Percentiles rank a stretch among this genome's conserved stretches.
Conservation (phyloP, 2,113 vertebrate species). For the Monarcha castaneiventris region DNA sequence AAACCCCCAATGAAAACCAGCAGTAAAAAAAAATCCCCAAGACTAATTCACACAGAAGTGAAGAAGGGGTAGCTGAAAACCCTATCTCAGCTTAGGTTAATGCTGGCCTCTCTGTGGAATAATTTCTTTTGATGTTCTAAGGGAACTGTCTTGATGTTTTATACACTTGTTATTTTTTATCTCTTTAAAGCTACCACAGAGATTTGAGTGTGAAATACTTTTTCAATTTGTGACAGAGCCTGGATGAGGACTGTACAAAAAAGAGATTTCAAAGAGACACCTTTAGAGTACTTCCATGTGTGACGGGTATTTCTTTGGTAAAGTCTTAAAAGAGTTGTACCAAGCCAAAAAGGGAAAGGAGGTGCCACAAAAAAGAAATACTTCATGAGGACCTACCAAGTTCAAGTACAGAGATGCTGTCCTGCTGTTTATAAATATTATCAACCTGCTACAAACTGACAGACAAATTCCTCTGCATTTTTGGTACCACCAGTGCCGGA, state of each 20-base stretch:
- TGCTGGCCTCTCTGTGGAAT: neutral
- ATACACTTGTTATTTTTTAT: neutral
- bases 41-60: conserved; percentile 12
- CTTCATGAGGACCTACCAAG: neutral
- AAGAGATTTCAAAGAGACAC: neutral
- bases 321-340: neutral
- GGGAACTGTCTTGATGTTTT: neutral
- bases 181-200: neutral
- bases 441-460: neutral
- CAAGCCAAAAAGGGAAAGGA: neutral
- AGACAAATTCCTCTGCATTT: neutral
- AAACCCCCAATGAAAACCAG: neutral
- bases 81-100: neutral
- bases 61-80: neutral
- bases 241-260: neutral
- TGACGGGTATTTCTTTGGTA: neutral
- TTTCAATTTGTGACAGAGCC: neutral
- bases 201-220: neutral
- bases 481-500: neutral
- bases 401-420: neutral
- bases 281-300: neutral
- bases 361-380: neutral
- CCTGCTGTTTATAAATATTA: neutral
- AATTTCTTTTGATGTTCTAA: conserved; percentile 34
- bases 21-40: conserved; percentile 2